These are phyloP conservation scores for Vicugna pacos DNA, from an alignment of 2,113 vertebrate species.

Conservation along the genomic window DNA sequence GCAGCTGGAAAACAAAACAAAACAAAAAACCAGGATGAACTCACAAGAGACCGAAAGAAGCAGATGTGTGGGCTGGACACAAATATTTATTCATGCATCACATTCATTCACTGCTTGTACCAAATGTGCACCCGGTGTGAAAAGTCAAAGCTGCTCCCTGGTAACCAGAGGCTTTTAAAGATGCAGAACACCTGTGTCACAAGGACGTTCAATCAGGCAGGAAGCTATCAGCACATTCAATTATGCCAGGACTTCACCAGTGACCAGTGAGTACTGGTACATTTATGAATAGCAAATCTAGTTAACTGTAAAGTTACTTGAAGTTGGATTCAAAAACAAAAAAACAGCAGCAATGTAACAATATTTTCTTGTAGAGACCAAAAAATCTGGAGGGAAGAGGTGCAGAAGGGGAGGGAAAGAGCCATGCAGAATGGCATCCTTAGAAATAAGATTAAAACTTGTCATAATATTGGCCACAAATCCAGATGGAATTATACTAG, in stretches of 20 bases:
- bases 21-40: constrained; percentile 74
- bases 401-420: neutral
- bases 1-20: constrained; percentile 89
- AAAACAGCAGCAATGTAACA: constrained; percentile 19
- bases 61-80: constrained; percentile 78
- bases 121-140: constrained; percentile 67
- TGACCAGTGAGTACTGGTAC: constrained; percentile 16
- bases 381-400: neutral
- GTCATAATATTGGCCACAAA: constrained; percentile 46
- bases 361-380: constrained; percentile 31
- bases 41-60: constrained; percentile 73
- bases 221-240: constrained; percentile 60
- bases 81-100: constrained; percentile 79
- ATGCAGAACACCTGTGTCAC: constrained; percentile 76
- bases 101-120: constrained; percentile 70
- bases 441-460: constrained; percentile 45
- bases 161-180: constrained; percentile 77
- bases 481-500: constrained; percentile 56
- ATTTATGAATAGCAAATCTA: constrained; percentile 54
- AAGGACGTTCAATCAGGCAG: constrained; percentile 56
- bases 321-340: constrained; percentile 37
- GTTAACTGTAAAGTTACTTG: constrained; percentile 40
- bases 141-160: constrained; percentile 72
- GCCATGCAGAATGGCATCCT: neutral
- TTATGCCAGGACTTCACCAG: constrained; percentile 49